phyloP scores from a whole-genome alignment of 2,797 vertebrate species.

The Cheracebus regulus region DNA sequence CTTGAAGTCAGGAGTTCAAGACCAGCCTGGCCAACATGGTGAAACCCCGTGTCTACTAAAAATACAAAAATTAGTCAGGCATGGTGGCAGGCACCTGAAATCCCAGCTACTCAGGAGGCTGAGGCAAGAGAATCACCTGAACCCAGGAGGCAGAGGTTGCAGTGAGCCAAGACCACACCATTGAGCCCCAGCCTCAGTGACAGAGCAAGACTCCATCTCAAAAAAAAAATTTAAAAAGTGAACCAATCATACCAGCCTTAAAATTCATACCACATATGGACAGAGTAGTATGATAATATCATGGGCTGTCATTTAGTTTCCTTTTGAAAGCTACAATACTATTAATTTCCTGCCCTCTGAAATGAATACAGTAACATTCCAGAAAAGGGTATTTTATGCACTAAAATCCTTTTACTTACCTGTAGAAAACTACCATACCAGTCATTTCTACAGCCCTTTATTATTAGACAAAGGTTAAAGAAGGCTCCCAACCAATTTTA shows the following conservation, averaged over 20 bases:
- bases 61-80: no score
- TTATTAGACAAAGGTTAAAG: neutral
- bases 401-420: neutral
- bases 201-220: no score
- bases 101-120: no score
- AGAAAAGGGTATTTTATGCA: neutral
- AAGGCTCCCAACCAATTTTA: neutral
- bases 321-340: neutral
- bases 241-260: neutral
- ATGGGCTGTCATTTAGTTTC: neutral
- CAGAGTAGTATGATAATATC: neutral
- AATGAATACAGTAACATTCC: neutral
- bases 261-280: neutral
- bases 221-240: neutral
- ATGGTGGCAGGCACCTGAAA: no score
- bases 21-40: no score
- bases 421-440: neutral
- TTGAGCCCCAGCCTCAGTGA: no score
- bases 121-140: neutral
- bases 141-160: neutral
- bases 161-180: no score
- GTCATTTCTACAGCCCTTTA: neutral
- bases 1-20: no score
- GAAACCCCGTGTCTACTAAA: no score
- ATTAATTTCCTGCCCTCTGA: neutral